These are phyloP conservation scores for Ligdia adustata DNA, from an alignment of 2,888 invertebrate species.

Conservation along the genomic window DNA sequence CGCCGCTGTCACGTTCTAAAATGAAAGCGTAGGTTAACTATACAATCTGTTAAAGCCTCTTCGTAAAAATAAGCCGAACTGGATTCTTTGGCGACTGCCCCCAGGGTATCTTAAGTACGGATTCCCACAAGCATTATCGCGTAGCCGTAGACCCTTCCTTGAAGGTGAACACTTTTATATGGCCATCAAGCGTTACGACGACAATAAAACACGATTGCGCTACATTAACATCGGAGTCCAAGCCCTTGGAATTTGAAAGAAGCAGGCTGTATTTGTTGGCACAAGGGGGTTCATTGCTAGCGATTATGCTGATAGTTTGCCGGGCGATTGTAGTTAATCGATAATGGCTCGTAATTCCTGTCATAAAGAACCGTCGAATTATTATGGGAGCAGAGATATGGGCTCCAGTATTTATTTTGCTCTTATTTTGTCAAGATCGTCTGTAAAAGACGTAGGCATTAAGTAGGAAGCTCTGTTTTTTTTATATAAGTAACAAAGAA, in stretches of 20 bases:
- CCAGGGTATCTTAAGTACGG: slow-evolving; percentile 72
- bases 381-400: too few species aligned
- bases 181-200: slow-evolving; percentile 79
- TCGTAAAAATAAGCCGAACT: slow-evolving; percentile 46
- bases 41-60: background rate
- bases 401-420: too few species aligned
- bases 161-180: slow-evolving; percentile 79
- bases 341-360: background rate
- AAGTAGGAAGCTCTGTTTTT: too few species aligned
- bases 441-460: too few species aligned
- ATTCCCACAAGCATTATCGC: slow-evolving; percentile 73
- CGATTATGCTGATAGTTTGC: slow-evolving; percentile 3
- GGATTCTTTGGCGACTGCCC: slow-evolving; percentile 68
- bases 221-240: slow-evolving; percentile 72
- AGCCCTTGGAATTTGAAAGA: slow-evolving; percentile 34
- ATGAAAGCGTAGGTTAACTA: background rate
- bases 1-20: background rate
- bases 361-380: too few species aligned
- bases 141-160: slow-evolving; percentile 71
- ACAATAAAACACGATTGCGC: slow-evolving; percentile 83
- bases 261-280: slow-evolving; percentile 18
- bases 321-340: background rate
- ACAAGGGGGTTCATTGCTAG: slow-evolving; percentile 20
- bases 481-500: too few species aligned
- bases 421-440: too few species aligned